A percentile compares a stretch with the other conserved stretches of the same genome.
phyloP scores from a whole-genome alignment of 2,797 vertebrate species.

The Poeciliopsis presidionis region DNA sequence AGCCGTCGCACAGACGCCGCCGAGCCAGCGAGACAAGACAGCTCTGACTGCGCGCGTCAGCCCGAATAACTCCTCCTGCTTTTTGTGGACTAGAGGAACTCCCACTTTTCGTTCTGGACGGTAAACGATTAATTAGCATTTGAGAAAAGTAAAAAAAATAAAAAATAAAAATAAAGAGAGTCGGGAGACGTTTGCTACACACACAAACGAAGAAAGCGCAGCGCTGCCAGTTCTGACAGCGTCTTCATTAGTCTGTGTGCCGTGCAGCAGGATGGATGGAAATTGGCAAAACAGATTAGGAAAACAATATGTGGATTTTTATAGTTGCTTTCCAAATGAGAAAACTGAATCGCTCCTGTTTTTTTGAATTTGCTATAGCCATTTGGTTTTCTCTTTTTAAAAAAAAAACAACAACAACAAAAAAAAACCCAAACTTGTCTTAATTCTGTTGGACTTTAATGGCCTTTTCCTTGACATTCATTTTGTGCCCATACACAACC shows the following conservation, averaged over 20 bases:
- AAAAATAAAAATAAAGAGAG: background rate
- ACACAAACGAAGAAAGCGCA: background rate
- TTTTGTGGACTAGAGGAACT: background rate
- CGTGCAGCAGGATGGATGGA: background rate
- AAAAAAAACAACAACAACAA: too few relatives aligned
- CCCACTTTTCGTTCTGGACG: background rate
- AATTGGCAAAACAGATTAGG: background rate
- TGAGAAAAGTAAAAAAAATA: background rate
- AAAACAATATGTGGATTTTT: conserved; percentile 1
- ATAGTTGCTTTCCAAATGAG: background rate
- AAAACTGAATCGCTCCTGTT: background rate
- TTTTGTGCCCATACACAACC: background rate
- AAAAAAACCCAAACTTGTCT: background rate
- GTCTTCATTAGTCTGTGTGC: background rate
- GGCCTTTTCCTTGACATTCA: background rate
- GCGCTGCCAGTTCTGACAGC: background rate
- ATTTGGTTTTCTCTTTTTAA: background rate
- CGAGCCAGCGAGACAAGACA: conserved; percentile 36
- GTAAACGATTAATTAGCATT: background rate
- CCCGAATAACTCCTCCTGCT: conserved; percentile 17
- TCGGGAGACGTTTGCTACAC: background rate
- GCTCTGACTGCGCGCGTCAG: conserved; percentile 19
- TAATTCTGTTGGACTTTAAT: background rate
- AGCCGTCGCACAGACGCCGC: conserved; percentile 7
- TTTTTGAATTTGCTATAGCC: background rate